Evolutionary conservation across 2,888 invertebrate genomes (phyloP).

Genomic region (Drosophila subsilvestris): DNA sequence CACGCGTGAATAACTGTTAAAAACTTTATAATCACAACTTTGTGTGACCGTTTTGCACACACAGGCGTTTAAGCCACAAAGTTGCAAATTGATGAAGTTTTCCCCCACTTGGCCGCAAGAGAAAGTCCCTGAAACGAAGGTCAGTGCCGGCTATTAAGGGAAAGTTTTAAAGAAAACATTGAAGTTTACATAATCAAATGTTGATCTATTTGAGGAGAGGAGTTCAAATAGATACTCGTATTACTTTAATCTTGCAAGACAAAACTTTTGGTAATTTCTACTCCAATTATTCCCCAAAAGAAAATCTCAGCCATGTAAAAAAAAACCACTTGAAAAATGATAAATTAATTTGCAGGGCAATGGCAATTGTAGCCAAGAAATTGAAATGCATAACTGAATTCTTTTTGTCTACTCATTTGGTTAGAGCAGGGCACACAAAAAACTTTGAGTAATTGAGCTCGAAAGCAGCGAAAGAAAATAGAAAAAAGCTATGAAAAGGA

Average conservation of each 20-base stretch:
- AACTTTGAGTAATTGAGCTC: constrained; percentile 73
- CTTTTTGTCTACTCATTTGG: constrained; percentile 52
- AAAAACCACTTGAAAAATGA: constrained; percentile 31
- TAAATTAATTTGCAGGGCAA: constrained; percentile 63
- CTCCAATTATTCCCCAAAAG: neutral
- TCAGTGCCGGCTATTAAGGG: neutral
- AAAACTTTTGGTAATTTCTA: neutral
- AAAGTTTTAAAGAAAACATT: neutral
- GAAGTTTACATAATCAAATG: neutral
- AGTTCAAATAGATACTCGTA: neutral
- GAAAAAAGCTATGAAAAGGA: constrained; percentile 10
- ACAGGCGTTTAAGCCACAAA: constrained; percentile 9
- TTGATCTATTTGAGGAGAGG: neutral
- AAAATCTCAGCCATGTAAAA: neutral
- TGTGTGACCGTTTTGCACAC: constrained; percentile 29
- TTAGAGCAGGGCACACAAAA: constrained; percentile 39
- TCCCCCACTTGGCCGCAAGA: no score
- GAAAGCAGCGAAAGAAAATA: constrained; percentile 44
- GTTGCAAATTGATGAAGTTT: constrained; percentile 7
- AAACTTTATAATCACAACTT: constrained; percentile 50
- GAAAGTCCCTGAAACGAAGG: neutral
- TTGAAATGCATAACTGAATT: constrained; percentile 64
- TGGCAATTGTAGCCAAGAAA: constrained; percentile 58
- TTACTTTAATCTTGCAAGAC: neutral
- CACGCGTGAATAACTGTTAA: constrained; percentile 65